Evolutionary conservation across 2,113 vertebrate species (phyloP).

Genomic region (Tachycineta bicolor): DNA sequence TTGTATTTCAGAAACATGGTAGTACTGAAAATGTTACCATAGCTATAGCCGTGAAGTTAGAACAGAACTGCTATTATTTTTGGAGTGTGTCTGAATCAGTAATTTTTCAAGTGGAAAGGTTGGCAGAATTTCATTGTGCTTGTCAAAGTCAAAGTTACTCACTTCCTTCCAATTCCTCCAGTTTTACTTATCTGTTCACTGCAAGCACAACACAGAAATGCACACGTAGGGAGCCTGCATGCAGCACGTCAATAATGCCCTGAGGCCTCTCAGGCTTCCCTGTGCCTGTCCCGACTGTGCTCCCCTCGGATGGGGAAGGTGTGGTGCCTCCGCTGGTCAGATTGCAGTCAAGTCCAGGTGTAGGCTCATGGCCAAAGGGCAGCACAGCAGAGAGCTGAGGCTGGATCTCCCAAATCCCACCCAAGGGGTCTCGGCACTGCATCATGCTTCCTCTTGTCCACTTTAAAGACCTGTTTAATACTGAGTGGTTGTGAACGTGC

Average conservation of each 20-base stretch:
- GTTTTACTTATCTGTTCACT: not conserved
- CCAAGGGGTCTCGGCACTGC: accelerated
- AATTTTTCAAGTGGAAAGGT: not conserved
- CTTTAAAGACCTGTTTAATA: not conserved
- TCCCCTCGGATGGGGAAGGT: not conserved
- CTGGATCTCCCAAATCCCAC: not conserved
- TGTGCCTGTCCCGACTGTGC: accelerated
- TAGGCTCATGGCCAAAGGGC: accelerated
- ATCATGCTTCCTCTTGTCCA: not conserved
- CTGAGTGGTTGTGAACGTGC: accelerated
- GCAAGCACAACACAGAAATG: not conserved
- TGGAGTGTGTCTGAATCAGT: not conserved
- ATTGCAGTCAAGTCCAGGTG: accelerated
- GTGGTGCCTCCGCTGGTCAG: not conserved
- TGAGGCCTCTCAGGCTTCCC: not conserved
- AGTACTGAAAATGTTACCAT: not conserved
- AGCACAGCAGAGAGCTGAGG: not conserved
- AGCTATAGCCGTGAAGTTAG: not conserved
- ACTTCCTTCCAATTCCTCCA: not conserved
- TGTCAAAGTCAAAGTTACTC: not conserved
- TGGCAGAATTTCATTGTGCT: not conserved
- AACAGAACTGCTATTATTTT: not conserved
- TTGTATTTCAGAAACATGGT: not conserved
- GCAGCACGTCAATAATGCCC: accelerated
- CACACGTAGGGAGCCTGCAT: accelerated